phyloP scores from a whole-genome alignment of 2,797 vertebrate species.

The Hyperoplus immaculatus region DNA sequence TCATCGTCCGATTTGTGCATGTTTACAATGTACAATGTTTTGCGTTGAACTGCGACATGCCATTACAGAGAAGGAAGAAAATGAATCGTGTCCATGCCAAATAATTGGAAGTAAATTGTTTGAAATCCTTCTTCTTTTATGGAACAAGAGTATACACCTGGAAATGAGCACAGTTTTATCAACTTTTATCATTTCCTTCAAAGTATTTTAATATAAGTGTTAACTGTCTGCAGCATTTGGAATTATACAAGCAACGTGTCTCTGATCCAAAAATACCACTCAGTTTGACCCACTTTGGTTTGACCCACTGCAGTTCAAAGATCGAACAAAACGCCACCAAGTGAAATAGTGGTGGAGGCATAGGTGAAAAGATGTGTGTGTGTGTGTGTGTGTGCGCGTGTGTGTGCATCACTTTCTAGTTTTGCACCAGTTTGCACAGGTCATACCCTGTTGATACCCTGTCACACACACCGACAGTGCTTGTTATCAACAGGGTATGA shows the following conservation, averaged over 20 bases:
- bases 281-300: constrained; percentile 38
- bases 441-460: neutral
- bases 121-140: neutral
- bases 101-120: neutral
- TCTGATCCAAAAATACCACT: neutral
- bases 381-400: neutral
- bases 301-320: constrained; percentile 14
- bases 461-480: no score
- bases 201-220: neutral
- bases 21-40: neutral
- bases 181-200: neutral
- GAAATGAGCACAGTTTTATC: no score
- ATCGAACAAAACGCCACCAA: constrained; percentile 16
- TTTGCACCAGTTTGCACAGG: neutral
- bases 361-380: constrained; percentile 8
- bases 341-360: neutral
- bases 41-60: neutral
- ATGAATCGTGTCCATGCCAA: neutral
- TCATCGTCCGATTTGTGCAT: neutral
- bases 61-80: neutral
- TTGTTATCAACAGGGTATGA: constrained; percentile 5
- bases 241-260: neutral
- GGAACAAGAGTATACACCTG: neutral
- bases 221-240: neutral
- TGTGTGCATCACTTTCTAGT: neutral